Percentiles rank a stretch among this genome's conserved stretches.
These are phyloP conservation scores for Cydia splendana DNA, from an alignment of 1,140 invertebrate species.

Conservation along the genomic window DNA sequence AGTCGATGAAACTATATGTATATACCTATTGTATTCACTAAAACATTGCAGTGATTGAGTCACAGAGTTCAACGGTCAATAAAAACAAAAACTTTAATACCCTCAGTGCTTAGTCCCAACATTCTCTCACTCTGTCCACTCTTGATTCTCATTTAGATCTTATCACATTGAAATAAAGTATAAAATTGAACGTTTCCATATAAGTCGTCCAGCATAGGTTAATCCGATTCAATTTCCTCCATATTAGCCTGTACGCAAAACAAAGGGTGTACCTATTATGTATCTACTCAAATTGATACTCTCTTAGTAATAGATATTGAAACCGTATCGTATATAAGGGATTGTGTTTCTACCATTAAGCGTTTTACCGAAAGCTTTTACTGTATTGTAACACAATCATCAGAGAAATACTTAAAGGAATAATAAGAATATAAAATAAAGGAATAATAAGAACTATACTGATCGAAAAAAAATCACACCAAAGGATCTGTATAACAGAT, in stretches of 20 bases:
- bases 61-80: background rate
- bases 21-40: background rate
- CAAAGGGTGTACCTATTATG: conserved; percentile 6
- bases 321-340: background rate
- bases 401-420: no score
- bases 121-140: background rate
- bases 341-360: background rate
- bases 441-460: no score
- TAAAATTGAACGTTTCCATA: background rate
- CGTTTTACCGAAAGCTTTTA: no score
- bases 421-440: no score
- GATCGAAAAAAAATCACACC: no score
- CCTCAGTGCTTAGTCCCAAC: background rate
- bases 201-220: background rate
- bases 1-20: no score
- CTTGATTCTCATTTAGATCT: background rate
- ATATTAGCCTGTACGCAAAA: conserved; percentile 30
- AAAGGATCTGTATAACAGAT: no score
- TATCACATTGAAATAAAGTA: background rate
- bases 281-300: background rate
- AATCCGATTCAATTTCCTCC: conserved; percentile 28
- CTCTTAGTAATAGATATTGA: conserved; percentile 17
- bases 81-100: conserved; percentile 11
- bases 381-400: no score
- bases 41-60: background rate